These are phyloP conservation scores for Drosophila aldrichi DNA, from an alignment of 2,888 invertebrate species.

Conservation along the genomic window DNA sequence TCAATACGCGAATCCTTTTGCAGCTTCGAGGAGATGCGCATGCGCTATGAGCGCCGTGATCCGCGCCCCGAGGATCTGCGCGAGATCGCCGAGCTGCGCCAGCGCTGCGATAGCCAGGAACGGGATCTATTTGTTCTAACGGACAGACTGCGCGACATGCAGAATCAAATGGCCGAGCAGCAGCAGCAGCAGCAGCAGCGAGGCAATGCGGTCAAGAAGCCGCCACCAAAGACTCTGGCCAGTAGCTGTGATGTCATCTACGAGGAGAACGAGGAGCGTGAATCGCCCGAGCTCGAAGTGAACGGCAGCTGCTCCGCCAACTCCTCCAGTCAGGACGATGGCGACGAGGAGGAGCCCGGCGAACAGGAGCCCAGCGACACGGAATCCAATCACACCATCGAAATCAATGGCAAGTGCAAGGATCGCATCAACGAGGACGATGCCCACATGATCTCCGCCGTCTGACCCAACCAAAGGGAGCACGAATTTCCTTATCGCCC, in stretches of 20 bases:
- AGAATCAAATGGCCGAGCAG: conserved; percentile 85
- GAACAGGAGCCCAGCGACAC: conserved; percentile 66
- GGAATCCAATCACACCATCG: conserved; percentile 69
- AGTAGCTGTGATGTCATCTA: conserved; percentile 85
- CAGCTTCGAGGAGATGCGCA: conserved; percentile 87
- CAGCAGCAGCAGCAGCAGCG: conserved; percentile 54
- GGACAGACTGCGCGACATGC: conserved; percentile 87
- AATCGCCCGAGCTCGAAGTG: conserved; percentile 68
- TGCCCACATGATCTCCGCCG: conserved; percentile 79
- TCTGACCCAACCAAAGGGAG: conserved; percentile 48
- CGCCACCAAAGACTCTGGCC: conserved; percentile 84
- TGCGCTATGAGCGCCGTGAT: conserved; percentile 87
- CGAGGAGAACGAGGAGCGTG: conserved; percentile 84
- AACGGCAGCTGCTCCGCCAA: conserved; percentile 2
- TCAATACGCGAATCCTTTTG: conserved; percentile 5
- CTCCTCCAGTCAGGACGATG: conserved; percentile 40
- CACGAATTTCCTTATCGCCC: background rate
- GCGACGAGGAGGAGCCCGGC: conserved; percentile 45
- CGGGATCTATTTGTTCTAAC: conserved; percentile 87
- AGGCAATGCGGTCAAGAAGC: conserved; percentile 78
- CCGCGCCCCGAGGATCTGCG: conserved; percentile 87
- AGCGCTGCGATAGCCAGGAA: conserved; percentile 87
- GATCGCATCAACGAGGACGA: conserved; percentile 76
- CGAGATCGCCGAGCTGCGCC: conserved; percentile 86
- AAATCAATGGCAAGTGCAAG: conserved; percentile 62